These are phyloP conservation scores for Dendrolimus houi DNA, from an alignment of 2,888 invertebrate genomes.

Conservation along the genomic window DNA sequence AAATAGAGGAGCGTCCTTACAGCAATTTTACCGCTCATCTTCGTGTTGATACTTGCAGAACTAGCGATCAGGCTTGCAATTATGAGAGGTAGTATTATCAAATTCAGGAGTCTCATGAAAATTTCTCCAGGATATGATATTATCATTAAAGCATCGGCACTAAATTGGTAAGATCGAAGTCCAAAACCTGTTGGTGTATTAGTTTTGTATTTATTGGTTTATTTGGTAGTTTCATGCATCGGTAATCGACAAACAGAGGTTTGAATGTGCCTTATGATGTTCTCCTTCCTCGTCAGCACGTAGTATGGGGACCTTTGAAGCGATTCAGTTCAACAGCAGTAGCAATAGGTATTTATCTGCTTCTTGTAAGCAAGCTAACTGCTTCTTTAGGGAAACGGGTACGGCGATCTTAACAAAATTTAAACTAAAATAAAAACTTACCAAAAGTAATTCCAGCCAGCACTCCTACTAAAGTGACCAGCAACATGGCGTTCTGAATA, in stretches of 20 bases:
- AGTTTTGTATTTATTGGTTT: too few species aligned
- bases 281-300: too few species aligned
- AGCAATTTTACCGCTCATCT: constrained; percentile 91
- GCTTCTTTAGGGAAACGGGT: too few species aligned
- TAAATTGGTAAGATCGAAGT: constrained; percentile 81
- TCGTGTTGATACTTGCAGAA: constrained; percentile 89
- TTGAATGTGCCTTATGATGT: too few species aligned
- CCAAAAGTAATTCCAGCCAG: constrained; percentile 84
- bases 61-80: constrained; percentile 91
- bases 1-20: constrained; percentile 88
- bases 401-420: too few species aligned
- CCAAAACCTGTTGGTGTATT: constrained; percentile 77
- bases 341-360: too few species aligned
- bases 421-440: constrained; percentile 36
- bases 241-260: too few species aligned
- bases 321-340: too few species aligned
- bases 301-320: too few species aligned
- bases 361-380: too few species aligned
- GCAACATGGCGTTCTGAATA: constrained; percentile 84
- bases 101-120: constrained; percentile 91
- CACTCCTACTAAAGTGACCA: constrained; percentile 87
- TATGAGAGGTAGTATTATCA: constrained; percentile 92
- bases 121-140: constrained; percentile 94
- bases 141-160: constrained; percentile 82
- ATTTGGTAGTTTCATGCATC: too few species aligned